Conservation (phyloP, 2,888 invertebrate species). For the Dasypolia templi region DNA sequence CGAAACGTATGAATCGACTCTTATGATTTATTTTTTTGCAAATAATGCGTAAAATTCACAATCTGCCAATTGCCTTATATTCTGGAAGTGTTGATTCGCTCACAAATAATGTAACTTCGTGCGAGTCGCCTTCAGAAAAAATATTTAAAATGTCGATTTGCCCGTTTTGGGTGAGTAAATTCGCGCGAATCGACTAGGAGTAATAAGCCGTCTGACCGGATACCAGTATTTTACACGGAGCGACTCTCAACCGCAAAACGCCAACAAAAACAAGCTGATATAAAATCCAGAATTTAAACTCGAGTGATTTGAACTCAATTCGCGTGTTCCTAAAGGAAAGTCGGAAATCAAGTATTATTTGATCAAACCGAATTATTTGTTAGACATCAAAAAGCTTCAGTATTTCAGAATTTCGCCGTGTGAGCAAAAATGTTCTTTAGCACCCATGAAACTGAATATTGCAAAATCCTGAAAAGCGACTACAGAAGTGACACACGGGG, state of each 20-base stretch:
- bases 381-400: constrained; percentile 26
- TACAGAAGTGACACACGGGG: constrained; percentile 34
- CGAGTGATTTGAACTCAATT: background rate
- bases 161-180: no score
- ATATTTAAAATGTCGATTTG: no score
- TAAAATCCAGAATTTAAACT: background rate
- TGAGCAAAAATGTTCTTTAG: constrained; percentile 31
- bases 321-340: background rate
- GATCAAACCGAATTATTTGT: constrained; percentile 28
- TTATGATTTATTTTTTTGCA: no score
- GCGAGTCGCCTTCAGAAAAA: no score
- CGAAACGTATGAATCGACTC: no score
- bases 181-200: no score
- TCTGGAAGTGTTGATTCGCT: no score
- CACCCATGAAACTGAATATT: constrained; percentile 50
- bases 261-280: background rate
- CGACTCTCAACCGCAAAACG: background rate
- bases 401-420: constrained; percentile 12
- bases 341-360: constrained; percentile 19
- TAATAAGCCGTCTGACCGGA: no score
- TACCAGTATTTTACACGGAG: background rate
- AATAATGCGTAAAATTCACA: no score
- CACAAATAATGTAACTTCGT: no score
- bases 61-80: no score
- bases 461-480: constrained; percentile 50